These are phyloP conservation scores for Pogonomyrmex barbatus DNA, from an alignment of 1,140 invertebrate genomes.

Conservation along the genomic window DNA sequence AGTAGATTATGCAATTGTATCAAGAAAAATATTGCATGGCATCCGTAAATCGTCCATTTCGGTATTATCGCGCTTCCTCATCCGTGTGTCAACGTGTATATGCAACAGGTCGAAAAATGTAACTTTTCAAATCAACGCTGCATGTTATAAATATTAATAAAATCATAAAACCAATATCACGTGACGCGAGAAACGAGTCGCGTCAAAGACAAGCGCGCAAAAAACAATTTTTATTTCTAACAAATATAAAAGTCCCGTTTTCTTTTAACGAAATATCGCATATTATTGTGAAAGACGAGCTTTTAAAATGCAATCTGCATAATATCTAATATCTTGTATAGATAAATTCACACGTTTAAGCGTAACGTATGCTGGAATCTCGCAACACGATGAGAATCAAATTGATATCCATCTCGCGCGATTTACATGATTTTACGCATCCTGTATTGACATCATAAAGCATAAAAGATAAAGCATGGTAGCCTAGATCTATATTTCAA, in stretches of 20 bases:
- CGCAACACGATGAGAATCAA: neutral
- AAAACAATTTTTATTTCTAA: conserved; percentile 4
- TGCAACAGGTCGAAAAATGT: conserved; percentile 54
- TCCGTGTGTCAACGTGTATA: conserved; percentile 7
- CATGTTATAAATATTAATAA: conserved; percentile 56
- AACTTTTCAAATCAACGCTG: conserved; percentile 47
- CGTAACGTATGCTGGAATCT: too few species aligned
- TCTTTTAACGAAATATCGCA: conserved; percentile 19
- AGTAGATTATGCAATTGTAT: neutral
- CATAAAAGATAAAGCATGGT: conserved; percentile 17
- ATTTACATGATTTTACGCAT: conserved; percentile 19
- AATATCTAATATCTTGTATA: neutral
- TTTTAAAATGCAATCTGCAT: neutral
- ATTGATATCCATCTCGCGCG: neutral
- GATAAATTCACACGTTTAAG: neutral
- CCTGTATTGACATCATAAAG: neutral
- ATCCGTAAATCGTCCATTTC: conserved; percentile 35
- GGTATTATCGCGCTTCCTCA: neutral
- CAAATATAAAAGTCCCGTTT: neutral
- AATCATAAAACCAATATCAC: conserved; percentile 5
- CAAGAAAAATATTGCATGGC: conserved; percentile 34
- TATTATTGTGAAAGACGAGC: neutral
- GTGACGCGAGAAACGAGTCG: neutral
- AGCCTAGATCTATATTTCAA: conserved; percentile 3
- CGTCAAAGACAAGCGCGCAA: neutral